phyloP scores from a whole-genome alignment of 2,113 vertebrate species.

The Pygoscelis antarcticus region DNA sequence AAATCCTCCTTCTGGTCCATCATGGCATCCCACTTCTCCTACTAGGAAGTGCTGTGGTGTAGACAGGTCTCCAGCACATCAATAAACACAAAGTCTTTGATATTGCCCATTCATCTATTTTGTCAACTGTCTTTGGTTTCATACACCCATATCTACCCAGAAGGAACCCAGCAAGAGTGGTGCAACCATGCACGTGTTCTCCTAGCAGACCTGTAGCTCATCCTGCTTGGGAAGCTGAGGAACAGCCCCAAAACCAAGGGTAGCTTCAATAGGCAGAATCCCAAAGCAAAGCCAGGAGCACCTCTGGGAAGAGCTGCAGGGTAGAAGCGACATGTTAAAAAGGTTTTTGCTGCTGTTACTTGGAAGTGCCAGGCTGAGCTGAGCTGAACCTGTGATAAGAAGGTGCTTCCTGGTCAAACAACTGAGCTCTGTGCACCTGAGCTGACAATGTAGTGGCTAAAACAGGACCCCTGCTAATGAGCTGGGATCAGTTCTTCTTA shows the following conservation, averaged over 20 bases:
- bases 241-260: neutral
- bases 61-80: neutral
- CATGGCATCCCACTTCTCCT: neutral
- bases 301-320: neutral
- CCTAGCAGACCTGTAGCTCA: neutral
- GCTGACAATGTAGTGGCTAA: neutral
- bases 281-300: neutral
- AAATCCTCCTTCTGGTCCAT: neutral
- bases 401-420: neutral
- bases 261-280: neutral
- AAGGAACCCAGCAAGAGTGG: neutral
- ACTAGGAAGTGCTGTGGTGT: neutral
- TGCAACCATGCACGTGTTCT: neutral
- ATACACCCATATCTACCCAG: neutral
- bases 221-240: neutral
- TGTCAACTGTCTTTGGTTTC: neutral
- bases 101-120: neutral
- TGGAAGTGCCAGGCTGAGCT: neutral
- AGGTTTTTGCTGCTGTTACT: neutral
- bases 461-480: neutral
- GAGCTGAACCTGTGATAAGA: neutral
- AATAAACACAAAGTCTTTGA: neutral
- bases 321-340: neutral
- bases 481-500: neutral
- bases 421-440: neutral